These are phyloP conservation scores for Catagonus wagneri DNA, from an alignment of 2,113 vertebrate species.

Conservation along the genomic window DNA sequence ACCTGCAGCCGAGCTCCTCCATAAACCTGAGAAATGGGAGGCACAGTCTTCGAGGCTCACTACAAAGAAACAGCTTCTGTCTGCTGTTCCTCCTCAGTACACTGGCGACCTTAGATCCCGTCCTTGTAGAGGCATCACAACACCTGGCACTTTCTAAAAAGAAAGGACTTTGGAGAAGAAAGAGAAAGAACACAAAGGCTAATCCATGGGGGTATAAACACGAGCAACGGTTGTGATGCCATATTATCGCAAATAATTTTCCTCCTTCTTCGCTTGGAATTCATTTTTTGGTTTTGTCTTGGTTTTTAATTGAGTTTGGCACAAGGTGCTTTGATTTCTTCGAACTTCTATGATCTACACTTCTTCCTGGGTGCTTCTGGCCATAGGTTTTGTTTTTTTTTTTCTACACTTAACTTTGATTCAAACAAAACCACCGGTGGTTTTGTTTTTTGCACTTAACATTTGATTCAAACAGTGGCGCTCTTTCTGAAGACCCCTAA, in stretches of 20 bases:
- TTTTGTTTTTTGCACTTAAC: background rate
- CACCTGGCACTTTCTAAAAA: constrained; percentile 58
- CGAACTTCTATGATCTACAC: background rate
- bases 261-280: constrained; percentile 25
- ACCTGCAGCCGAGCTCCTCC: constrained; percentile 48
- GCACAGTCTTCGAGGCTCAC: constrained; percentile 37
- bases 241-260: constrained; percentile 7
- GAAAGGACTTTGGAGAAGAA: constrained; percentile 53
- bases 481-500: background rate
- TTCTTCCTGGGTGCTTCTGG: background rate
- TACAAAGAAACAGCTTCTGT: constrained; percentile 56
- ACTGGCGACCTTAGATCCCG: constrained; percentile 7
- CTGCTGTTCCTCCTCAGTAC: constrained; percentile 62
- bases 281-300: constrained; percentile 41
- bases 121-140: constrained; percentile 54
- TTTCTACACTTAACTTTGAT: constrained; percentile 21
- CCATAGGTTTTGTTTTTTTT: background rate
- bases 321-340: background rate
- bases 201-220: constrained; percentile 47
- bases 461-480: constrained; percentile 12
- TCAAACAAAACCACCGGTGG: no score
- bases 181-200: constrained; percentile 37
- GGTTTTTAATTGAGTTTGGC: background rate
- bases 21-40: constrained; percentile 23
- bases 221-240: constrained; percentile 23